Evolutionary conservation across 2,797 vertebrate species (phyloP), one percentile per base, ranked within the genome.

Genomic region (Uromys caudimaculatus): DNA sequence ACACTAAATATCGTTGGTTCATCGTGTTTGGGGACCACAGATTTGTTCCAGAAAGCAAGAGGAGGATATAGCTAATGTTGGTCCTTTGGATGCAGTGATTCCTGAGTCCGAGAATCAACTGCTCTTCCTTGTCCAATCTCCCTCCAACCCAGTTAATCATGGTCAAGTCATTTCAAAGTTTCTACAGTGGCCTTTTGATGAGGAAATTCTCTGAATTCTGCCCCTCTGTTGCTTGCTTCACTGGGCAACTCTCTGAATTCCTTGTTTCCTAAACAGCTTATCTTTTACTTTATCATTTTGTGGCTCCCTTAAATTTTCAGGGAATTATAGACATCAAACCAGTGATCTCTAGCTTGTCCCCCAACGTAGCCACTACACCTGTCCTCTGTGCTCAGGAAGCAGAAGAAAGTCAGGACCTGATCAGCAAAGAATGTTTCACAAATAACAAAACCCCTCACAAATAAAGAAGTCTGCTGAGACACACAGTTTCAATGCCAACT

Each of bases 401-500:
- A 7, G 44, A 17, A 23, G 52, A 47, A 32, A 62, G 14, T 19
- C 52, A 38, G 35, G 64, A 56, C 67, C 67, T 71, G 38, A 71
- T 47, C 41, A 9, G 29, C 60, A 41, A 73, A 75, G 54, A 11
- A 35, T 47, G 86, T 62, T 77, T 89, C 90, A 56, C 6, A 58
- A 35, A 84, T 35, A 76, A 85, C 29, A 76, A 91, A 94, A 77
- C 52, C 19, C 50, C 41, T 95, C 44, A 1, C 23, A 90, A 92
- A 97, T 41, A 97, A 97, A 97, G 35, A 92, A 96, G 67, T 95
- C 95, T 47, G 3, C 2, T 47, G 86, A 97, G 94, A 95, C 93
- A 44, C 17, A 56, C 3, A n/a, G 91, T 92, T 97, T 96, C 89
- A 94, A 94, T 93, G 97, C 96, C 93, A 97, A 82, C 9, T 7